Evolutionary conservation across 2,113 vertebrate genomes (phyloP).

Genomic region (Pyrgilauda ruficollis): DNA sequence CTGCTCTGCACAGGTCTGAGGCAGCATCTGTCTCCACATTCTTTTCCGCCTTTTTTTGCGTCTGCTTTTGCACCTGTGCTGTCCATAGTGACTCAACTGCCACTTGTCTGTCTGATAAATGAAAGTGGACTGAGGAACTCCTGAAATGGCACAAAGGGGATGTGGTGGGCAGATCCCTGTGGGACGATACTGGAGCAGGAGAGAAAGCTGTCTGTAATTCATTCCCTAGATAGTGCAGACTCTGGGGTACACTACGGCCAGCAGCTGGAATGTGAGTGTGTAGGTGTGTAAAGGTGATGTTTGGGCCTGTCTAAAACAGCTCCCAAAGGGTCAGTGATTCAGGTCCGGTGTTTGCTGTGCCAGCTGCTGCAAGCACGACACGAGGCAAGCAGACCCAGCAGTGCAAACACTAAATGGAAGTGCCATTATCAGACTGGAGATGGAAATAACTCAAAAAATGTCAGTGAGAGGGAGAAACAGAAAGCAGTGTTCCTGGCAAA

Average conservation of each 20-base stretch:
- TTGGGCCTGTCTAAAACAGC: rapidly evolving
- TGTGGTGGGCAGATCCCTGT: not conserved
- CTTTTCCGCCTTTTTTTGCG: not conserved
- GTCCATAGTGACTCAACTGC: not conserved
- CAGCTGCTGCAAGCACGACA: rapidly evolving
- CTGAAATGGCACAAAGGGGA: not conserved
- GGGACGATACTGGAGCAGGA: not conserved
- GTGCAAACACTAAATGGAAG: not conserved
- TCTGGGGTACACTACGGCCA: not conserved
- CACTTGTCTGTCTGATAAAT: not conserved
- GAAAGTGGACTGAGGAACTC: not conserved
- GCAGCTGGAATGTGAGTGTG: not conserved
- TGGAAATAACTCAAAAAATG: not conserved
- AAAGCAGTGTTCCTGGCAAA: not conserved
- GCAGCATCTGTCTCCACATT: not conserved
- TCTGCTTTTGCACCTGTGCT: not conserved
- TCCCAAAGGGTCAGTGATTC: not conserved
- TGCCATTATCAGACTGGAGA: not conserved
- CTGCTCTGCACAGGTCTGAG: not conserved
- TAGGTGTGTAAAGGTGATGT: not conserved
- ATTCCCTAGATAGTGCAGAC: too few species aligned
- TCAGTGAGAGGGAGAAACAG: not conserved
- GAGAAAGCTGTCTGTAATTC: not conserved
- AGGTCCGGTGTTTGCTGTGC: not conserved
- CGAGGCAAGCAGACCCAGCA: not conserved